Evolutionary conservation across 2,113 vertebrate species (phyloP).

Genomic region (Chlorodrepanis virens): DNA sequence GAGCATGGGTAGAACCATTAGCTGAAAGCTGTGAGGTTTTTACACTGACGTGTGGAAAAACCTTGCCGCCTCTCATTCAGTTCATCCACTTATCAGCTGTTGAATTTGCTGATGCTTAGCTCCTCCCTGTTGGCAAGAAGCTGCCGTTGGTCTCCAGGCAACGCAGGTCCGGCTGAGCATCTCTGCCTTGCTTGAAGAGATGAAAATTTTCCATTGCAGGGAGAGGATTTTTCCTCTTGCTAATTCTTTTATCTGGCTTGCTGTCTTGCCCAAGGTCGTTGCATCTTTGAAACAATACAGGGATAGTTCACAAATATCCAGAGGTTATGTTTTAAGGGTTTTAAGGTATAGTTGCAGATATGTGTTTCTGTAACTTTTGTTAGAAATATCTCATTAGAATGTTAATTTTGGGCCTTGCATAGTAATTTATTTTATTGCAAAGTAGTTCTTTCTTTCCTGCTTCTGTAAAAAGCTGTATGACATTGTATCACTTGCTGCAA

Average conservation of each 20-base stretch:
- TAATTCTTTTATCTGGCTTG: constrained; percentile 14
- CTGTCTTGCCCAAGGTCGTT: neutral
- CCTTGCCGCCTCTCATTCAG: neutral
- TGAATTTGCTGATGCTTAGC: constrained; percentile 45
- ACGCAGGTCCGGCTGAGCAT: constrained; percentile 52
- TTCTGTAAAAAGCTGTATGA: neutral
- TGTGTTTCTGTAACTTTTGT: neutral
- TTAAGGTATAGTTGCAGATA: neutral
- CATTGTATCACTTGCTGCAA: neutral
- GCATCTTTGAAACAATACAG: neutral
- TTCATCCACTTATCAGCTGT: constrained; percentile 5
- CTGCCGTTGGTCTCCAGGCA: constrained; percentile 68
- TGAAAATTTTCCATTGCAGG: constrained; percentile 75
- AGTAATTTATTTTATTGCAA: neutral
- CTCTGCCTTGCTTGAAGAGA: constrained; percentile 65
- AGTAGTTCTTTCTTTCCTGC: neutral
- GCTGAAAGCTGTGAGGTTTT: neutral
- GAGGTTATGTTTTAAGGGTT: neutral
- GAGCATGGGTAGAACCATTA: neutral
- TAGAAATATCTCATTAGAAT: neutral
- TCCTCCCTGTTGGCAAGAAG: constrained; percentile 33
- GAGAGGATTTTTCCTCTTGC: constrained; percentile 53
- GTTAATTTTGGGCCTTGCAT: neutral
- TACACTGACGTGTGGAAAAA: neutral
- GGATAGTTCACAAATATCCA: neutral